Evolutionary conservation across 2,113 vertebrate species (phyloP), one percentile per base, ranked within the genome.

Genomic region (Myodes glareolus): DNA sequence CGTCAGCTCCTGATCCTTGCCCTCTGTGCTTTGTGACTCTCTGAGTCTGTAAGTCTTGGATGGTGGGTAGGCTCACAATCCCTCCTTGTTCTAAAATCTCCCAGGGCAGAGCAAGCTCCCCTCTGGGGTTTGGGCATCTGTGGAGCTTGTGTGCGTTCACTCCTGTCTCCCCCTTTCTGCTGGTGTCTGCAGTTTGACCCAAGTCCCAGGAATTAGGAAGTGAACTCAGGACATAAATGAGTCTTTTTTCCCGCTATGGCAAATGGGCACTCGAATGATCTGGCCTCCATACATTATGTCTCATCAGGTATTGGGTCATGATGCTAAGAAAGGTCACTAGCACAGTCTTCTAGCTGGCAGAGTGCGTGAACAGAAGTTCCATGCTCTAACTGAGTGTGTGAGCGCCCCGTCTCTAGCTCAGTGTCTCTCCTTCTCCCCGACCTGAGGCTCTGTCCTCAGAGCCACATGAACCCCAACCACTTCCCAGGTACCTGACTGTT

Each of bases 121-220:
- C 68, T 87, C 65, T 45, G 14, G 47, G 19, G 3, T 0, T 5
- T 11, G n/a, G 31, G 58, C 27, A 0, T 17, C 63, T 17, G 19
- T 36, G 6, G 8, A 36, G 11, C 31, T 19, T n/a, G 14, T 1
- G 0, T 23, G 61, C 8, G 1, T 12, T 58, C 58, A 0, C 33
- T 47, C 86, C 65, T 2, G 0, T n/a, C 45, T 65, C 33, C 63
- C 42, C 3, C 0, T 3, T 77, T 77, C 23, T 68, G 16, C 68
- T 13, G 13, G 39, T 3, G 2, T 27, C 55, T 61, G 65, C 1
- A 3, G 9, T 68, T 31, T 19, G 88, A 36, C 45, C 77, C 72
- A 11, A 5, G 58, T 7, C 3, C 47, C 27, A 58, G 87, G 36
- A 63, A 8, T 42, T 13, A 7, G 52, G 19, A 42, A 65, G 14